Evolutionary conservation across 1,140 invertebrate genomes (phyloP), one percentile per base, ranked within the genome.

Genomic region (Mamestra configurata): DNA sequence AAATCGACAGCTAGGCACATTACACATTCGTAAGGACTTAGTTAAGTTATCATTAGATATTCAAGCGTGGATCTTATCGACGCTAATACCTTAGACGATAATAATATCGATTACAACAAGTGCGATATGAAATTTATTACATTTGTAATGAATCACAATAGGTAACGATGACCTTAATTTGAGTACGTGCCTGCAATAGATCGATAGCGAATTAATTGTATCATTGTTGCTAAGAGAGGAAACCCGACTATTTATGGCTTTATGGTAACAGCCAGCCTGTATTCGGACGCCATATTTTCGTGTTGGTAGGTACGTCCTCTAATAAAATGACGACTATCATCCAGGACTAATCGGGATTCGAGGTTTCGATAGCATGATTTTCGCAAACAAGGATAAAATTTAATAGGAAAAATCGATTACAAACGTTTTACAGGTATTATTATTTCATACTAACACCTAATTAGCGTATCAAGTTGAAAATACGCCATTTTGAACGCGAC

Each of bases 1-100:
- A 53, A 70, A 51, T 53, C 24, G 37, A 53, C n/a, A 51, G 8
- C 68, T 31, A 53, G 27, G 22, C 68, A 53, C 27, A 35, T 20
- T 35, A 20, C 24, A 20, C 43, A 71, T 71, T 71, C 68, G 46
- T 18, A 35, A 53, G 27, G 46, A 35, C 24, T 18, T 49, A n/a
- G n/a, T n/a, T n/a, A n/a, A n/a, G n/a, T 31, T 53, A 71, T 71
- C 46, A 70, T 31, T 70, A 51, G 68, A 71, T 71, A 71, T 53
- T 70, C 20, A 27, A 61, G 27, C 59, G 18, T 61, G 35, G 46
- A n/a, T 18, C 15, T 71, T 71, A 71, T 71, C 68, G 49, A 20
- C 68, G 51, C 5, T 68, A 71, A 71, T 71, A 71, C 46, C 49
- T 71, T 71, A 71, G 68, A 51, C 43, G 68, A 53, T 71, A 71